phyloP scores from a whole-genome alignment of 2,888 invertebrate species.

The Baronia brevicornis region DNA sequence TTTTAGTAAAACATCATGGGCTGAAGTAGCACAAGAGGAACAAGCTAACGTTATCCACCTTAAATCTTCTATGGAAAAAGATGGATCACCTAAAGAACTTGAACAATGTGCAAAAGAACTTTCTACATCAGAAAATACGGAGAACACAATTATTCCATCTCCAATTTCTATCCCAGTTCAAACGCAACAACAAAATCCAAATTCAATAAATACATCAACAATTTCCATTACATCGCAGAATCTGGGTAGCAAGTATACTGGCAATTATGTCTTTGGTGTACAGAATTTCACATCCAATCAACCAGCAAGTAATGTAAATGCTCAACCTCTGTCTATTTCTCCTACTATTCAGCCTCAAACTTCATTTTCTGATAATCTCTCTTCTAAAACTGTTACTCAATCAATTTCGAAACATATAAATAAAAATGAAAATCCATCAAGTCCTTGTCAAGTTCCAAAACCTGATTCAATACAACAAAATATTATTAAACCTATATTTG shows the following conservation, averaged over 20 bases:
- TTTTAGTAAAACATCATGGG: conserved; percentile 63
- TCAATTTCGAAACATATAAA: conserved; percentile 25
- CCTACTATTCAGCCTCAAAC: conserved; percentile 28
- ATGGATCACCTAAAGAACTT: conserved; percentile 30
- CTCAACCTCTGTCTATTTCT: conserved; percentile 19
- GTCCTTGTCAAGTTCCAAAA: conserved; percentile 38
- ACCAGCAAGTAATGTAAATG: conserved; percentile 27
- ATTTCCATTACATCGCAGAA: conserved; percentile 29
- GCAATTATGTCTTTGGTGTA: conserved; percentile 26
- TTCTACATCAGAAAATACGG: conserved; percentile 30
- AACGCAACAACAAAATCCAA: conserved; percentile 19
- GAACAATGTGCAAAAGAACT: conserved; percentile 32
- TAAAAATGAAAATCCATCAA: conserved; percentile 32
- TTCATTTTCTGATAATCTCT: conserved; percentile 34
- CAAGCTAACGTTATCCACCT: conserved; percentile 27
- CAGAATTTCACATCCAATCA: conserved; percentile 35
- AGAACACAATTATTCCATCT: conserved; percentile 23
- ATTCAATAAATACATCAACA: conserved; percentile 20
- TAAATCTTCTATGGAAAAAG: conserved; percentile 37
- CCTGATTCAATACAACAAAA: conserved; percentile 38
- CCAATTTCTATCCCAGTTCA: conserved; percentile 21
- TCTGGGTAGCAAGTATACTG: conserved; percentile 32
- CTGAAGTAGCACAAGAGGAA: conserved; percentile 64
- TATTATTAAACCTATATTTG: conserved; percentile 38
- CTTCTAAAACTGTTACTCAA: conserved; percentile 24